Evolutionary conservation across 2,113 vertebrate species (phyloP), one percentile per base, ranked within the genome.

Genomic region (Epinephelus moara): DNA sequence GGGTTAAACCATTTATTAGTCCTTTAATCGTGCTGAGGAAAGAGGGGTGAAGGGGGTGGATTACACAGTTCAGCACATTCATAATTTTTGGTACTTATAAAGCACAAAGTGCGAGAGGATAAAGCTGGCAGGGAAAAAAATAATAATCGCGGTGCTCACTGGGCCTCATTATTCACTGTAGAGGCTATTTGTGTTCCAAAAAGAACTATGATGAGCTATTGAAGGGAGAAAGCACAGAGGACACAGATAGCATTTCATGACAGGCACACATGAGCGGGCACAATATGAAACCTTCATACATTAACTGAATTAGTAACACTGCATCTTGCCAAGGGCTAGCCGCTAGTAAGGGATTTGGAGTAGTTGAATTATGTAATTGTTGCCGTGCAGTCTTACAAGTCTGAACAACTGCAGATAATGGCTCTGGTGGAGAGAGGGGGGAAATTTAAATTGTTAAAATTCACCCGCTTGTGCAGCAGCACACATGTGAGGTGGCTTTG

Each of bases 1-100:
- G 21, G 57, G 75, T 89, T 84, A 60, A 85, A 86, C 33, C 84
- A 80, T 81, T 85, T 87, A 66, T 84, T 57, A 74, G 69, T 74
- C 59, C 64, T 80, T 80, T 77, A 80, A 87, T 82, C 70, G 4
- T 27, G 61, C 23, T 15, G 61, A 67, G 57, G 78, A 59, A 69
- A 69, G 61, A 56, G 68, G 33, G 62, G 69, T 21, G 66, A n/a
- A 30, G 37, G 70, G 66, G 66, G 45, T 50, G 64, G 68, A 89
- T 86, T 81, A 83, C 80, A 70, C 68, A 17, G 71, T 72, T 78
- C 8, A 40, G 70, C 83, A 81, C 82, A 72, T 82, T 82, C 52
- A 70, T 78, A 55, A 59, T 76, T 81, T 86, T 53, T 78, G 66
- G 27, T 50, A 40, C 70, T 72, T 60, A 68, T 23, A 45, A 74